Conservation (phyloP, 2,797 vertebrate species). For the Hirundo rustica region DNA sequence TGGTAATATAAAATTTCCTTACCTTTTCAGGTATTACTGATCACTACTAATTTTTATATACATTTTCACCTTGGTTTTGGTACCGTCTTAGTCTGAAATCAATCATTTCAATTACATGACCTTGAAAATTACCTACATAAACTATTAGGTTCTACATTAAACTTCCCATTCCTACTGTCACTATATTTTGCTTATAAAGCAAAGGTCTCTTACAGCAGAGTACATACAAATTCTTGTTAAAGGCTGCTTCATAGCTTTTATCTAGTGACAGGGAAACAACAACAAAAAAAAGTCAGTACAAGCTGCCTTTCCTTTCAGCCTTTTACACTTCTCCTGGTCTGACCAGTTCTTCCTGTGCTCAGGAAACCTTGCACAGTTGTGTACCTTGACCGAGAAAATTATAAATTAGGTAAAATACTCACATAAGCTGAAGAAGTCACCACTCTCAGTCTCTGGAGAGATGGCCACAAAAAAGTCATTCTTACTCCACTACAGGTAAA, state of each 20-base stretch:
- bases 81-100: constrained; percentile 60
- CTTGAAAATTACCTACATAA: constrained; percentile 57
- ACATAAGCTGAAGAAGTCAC: not conserved
- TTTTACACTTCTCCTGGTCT: not conserved
- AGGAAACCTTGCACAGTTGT: not conserved
- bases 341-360: not conserved
- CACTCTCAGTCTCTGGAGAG: not conserved
- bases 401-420: not conserved
- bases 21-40: constrained; percentile 24
- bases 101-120: constrained; percentile 29
- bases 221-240: not conserved
- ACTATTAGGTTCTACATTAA: constrained; percentile 31
- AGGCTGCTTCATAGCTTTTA: constrained; percentile 34
- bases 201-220: constrained; percentile 46
- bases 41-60: constrained; percentile 15
- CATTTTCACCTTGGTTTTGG: constrained; percentile 60
- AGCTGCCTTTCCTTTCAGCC: constrained; percentile 18
- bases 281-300: not conserved
- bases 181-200: constrained; percentile 53
- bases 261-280: not conserved
- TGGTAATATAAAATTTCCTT: constrained; percentile 34
- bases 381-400: constrained; percentile 20
- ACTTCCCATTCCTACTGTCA: not conserved
- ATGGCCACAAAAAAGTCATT: not conserved
- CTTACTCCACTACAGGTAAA: constrained; percentile 1